phyloP scores from a whole-genome alignment of 92 coral and sea anemone species.

The Parazoanthus atlanticus region DNA sequence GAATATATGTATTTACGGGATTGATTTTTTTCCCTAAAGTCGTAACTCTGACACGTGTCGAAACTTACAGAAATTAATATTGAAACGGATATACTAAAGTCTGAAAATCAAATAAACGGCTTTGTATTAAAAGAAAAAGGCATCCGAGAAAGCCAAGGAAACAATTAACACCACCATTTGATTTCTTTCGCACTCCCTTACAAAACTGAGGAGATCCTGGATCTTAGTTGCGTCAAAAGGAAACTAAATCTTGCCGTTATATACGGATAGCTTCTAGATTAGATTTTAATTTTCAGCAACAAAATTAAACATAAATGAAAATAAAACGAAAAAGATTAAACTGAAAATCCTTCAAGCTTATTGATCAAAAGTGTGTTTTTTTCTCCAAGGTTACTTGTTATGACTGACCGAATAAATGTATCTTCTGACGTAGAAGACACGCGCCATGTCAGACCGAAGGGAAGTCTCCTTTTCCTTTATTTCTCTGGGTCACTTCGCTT shows the following conservation, averaged over 20 bases:
- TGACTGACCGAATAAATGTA: too few relatives aligned
- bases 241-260: not conserved
- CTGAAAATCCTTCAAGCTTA: too few relatives aligned
- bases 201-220: not conserved
- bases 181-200: not conserved
- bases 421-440: too few relatives aligned
- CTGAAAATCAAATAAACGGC: constrained; percentile 23
- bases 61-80: not conserved
- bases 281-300: not conserved
- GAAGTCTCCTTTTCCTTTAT: too few relatives aligned
- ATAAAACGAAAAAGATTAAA: too few relatives aligned
- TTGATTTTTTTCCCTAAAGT: not conserved
- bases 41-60: constrained; percentile 14
- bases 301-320: not conserved
- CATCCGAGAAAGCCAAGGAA: not conserved
- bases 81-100: constrained; percentile 2
- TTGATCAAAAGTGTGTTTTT: too few relatives aligned
- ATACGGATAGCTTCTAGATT: not conserved
- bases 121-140: constrained; percentile 3
- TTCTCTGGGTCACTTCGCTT: too few relatives aligned
- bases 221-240: not conserved
- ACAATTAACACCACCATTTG: constrained; percentile 7
- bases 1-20: not conserved
- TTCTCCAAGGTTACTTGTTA: too few relatives aligned
- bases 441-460: too few relatives aligned